phyloP scores from a whole-genome alignment of 2,888 invertebrate species.

The Pammene fasciana region DNA sequence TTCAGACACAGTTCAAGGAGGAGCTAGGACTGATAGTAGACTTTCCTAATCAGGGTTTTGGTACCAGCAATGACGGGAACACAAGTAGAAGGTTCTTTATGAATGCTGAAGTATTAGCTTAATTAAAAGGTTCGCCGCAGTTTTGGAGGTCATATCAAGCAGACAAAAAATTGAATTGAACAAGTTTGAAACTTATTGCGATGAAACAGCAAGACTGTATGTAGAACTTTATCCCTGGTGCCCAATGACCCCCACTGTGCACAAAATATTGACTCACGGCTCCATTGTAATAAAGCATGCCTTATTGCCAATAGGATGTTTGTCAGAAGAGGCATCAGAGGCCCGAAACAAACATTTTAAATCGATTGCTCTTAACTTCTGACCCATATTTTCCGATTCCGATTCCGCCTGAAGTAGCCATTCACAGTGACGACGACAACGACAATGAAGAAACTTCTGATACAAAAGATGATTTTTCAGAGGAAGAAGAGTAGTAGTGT shows the following conservation, averaged over 20 bases:
- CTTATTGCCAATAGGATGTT: background rate
- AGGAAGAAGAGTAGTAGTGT: no score
- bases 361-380: no score
- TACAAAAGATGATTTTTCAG: slow-evolving; percentile 8
- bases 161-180: background rate
- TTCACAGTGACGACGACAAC: no score
- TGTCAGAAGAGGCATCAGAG: background rate
- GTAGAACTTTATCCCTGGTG: background rate
- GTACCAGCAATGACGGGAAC: background rate
- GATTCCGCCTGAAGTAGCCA: no score
- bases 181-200: background rate
- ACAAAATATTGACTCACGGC: background rate
- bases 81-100: background rate
- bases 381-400: no score
- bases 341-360: background rate
- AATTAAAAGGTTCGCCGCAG: background rate
- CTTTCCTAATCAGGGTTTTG: background rate
- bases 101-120: background rate
- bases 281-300: background rate
- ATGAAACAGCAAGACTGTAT: background rate
- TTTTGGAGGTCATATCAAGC: background rate
- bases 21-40: background rate
- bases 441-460: no score
- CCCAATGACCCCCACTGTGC: background rate
- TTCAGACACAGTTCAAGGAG: background rate